These are phyloP conservation scores for Stenodera caucasica DNA, from an alignment of 2,888 invertebrate species.

Conservation along the genomic window DNA sequence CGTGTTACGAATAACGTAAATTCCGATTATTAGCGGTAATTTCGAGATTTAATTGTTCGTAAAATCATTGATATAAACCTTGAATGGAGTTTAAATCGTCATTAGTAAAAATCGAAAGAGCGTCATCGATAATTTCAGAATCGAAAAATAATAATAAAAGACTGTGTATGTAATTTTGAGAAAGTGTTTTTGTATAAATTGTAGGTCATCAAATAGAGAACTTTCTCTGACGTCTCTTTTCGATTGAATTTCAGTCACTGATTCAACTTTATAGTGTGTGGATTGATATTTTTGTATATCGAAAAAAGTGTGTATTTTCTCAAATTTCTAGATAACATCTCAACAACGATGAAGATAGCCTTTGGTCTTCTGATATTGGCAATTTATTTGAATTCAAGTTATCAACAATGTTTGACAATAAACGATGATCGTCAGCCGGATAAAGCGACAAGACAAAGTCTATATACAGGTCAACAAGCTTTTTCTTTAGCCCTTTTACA, in stretches of 20 bases:
- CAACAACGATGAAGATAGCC: slow-evolving; percentile 56
- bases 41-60: no score
- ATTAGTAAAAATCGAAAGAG: not conserved
- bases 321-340: slow-evolving; percentile 11
- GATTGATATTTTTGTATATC: not conserved
- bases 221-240: slow-evolving; percentile 35
- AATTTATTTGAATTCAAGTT: slow-evolving; percentile 24
- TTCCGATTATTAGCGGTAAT: no score
- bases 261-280: not conserved
- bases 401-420: slow-evolving; percentile 57
- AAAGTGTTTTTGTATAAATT: slow-evolving; percentile 41
- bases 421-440: slow-evolving; percentile 50
- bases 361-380: slow-evolving; percentile 46
- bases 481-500: slow-evolving; percentile 74
- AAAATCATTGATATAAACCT: no score
- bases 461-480: slow-evolving; percentile 65
- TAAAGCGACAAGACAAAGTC: slow-evolving; percentile 44
- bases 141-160: slow-evolving; percentile 8
- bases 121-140: slow-evolving; percentile 36
- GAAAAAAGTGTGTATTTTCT: not conserved
- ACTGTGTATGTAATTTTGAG: slow-evolving; percentile 30
- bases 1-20: no score
- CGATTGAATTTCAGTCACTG: slow-evolving; percentile 1
- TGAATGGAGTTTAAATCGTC: no score
- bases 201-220: slow-evolving; percentile 40